These are phyloP conservation scores for Peromyscus eremicus DNA, from an alignment of 2,797 vertebrate species.

Conservation along the genomic window DNA sequence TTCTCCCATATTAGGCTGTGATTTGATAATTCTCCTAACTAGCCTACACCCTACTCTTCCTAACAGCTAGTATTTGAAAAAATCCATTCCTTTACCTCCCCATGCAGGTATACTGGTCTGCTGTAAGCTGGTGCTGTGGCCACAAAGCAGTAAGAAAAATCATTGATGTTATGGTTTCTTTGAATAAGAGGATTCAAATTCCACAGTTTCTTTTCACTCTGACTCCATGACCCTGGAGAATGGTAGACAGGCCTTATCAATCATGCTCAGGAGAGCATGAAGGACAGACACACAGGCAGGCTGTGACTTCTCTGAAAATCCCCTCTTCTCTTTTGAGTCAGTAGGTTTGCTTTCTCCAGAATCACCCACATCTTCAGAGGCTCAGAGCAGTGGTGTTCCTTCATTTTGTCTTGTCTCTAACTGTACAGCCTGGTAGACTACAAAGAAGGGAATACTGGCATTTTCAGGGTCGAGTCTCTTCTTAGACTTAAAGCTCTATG, in stretches of 20 bases:
- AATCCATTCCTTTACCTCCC: neutral
- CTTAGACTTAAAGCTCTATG: neutral
- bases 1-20: neutral
- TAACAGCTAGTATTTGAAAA: neutral
- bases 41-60: neutral
- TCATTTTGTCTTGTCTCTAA: neutral
- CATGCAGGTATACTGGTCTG: neutral
- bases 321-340: neutral
- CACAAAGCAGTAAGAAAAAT: neutral
- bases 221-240: neutral
- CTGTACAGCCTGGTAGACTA: neutral
- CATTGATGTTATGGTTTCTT: slow-evolving; percentile 38
- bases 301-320: neutral
- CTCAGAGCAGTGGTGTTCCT: neutral
- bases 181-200: neutral
- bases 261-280: neutral
- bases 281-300: neutral
- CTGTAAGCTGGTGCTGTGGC: neutral
- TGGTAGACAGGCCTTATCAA: neutral
- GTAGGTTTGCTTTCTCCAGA: neutral
- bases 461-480: neutral
- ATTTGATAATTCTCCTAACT: neutral
- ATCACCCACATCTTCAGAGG: neutral
- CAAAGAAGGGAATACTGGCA: neutral
- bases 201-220: neutral